Evolutionary conservation across 2,888 invertebrate species (phyloP).

Genomic region (Dynastes maya): DNA sequence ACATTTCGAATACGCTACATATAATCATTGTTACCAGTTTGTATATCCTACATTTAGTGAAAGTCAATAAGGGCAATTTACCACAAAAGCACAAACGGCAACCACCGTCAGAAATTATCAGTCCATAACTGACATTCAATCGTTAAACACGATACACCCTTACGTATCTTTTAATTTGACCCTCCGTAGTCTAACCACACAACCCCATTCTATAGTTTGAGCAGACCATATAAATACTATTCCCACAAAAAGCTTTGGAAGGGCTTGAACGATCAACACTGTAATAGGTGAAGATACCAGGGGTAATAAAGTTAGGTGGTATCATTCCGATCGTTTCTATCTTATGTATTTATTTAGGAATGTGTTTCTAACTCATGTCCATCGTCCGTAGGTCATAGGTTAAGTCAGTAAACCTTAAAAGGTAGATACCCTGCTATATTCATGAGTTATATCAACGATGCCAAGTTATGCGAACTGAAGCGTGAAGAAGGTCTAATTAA

Average conservation of each 20-base stretch:
- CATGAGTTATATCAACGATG: not conserved
- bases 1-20: not conserved
- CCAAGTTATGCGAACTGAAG: not conserved
- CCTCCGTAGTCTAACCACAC: constrained; percentile 15
- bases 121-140: constrained; percentile 65
- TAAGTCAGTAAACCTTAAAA: too few relatives aligned
- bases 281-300: not conserved
- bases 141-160: constrained; percentile 54
- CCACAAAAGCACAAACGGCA: constrained; percentile 59
- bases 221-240: constrained; percentile 23
- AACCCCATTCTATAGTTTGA: not conserved
- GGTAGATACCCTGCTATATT: too few relatives aligned
- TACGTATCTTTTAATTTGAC: constrained; percentile 38
- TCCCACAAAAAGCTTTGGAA: constrained; percentile 34
- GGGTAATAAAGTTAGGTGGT: constrained; percentile 7
- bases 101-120: constrained; percentile 63
- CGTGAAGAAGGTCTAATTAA: not conserved
- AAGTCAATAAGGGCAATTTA: constrained; percentile 63
- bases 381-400: too few relatives aligned
- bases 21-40: not conserved
- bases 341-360: too few relatives aligned
- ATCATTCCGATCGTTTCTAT: not conserved
- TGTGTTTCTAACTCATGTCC: too few relatives aligned
- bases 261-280: constrained; percentile 30
- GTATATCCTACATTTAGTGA: constrained; percentile 23